These are phyloP conservation scores for Actinopyga echinites DNA, from an alignment of 53 echinoderm and acorn worm species.

Conservation along the genomic window DNA sequence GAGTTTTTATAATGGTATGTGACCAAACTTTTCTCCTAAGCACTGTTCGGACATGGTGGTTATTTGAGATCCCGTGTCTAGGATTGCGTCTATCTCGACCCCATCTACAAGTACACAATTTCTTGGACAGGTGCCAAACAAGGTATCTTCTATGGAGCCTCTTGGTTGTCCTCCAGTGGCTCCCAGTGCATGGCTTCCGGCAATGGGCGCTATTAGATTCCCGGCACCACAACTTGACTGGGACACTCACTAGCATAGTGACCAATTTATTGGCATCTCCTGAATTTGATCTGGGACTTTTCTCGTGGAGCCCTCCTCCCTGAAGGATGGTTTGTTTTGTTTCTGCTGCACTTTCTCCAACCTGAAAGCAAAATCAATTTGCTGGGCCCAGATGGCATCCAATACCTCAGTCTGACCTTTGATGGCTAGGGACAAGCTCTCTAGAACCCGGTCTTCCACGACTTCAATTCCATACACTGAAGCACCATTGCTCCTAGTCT, in stretches of 20 bases:
- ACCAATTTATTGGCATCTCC: conserved; percentile 5
- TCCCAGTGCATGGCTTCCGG: not conserved
- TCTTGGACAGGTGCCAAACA: not conserved
- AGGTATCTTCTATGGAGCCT: too few relatives aligned
- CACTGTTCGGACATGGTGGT: not conserved
- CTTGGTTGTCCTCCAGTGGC: too few relatives aligned
- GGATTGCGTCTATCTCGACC: not conserved
- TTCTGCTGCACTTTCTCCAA: not conserved
- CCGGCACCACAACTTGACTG: not conserved
- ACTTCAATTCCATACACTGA: not conserved
- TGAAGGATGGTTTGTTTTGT: not conserved
- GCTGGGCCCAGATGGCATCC: not conserved
- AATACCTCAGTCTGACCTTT: not conserved
- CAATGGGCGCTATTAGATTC: not conserved
- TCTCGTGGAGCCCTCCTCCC: not conserved
- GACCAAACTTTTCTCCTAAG: not conserved
- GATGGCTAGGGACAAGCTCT: not conserved
- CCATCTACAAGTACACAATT: not conserved
- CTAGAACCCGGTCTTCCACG: not conserved
- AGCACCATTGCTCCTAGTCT: not conserved
- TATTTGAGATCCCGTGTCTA: not conserved
- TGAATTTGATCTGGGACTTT: not conserved
- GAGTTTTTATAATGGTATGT: not conserved
- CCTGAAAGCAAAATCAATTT: not conserved
- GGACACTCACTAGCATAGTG: conserved; percentile 13